Evolutionary conservation across 2,888 invertebrate species (phyloP).

Genomic region (Rhodophaea formosa): DNA sequence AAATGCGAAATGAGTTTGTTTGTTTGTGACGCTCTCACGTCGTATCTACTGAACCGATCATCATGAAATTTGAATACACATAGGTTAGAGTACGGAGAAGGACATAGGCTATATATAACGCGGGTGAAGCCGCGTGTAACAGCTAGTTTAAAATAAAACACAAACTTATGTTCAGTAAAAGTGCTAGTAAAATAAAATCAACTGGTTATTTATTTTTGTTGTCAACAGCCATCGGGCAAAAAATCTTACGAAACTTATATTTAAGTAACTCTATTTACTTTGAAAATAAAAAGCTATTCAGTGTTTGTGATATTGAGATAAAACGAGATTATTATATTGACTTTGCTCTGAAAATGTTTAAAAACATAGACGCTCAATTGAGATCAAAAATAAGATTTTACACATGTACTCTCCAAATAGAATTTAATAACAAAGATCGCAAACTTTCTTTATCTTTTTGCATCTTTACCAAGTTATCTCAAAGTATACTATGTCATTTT

Average conservation of each 20-base stretch:
- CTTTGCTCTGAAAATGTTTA: neutral
- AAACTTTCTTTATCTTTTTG: neutral
- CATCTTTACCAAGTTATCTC: too few relatives aligned
- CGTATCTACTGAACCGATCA: too few relatives aligned
- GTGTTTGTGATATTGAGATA: neutral
- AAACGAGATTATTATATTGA: neutral
- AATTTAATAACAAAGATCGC: neutral
- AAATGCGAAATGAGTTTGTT: too few relatives aligned
- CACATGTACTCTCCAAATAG: neutral
- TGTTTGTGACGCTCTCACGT: too few relatives aligned
- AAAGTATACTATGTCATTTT: too few relatives aligned
- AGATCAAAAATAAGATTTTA: neutral
- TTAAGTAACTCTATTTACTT: neutral
- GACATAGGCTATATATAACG: too few relatives aligned
- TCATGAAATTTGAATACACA: too few relatives aligned
- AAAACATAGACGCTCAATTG: neutral
- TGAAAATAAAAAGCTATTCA: neutral
- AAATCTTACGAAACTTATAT: neutral
- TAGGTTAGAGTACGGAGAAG: too few relatives aligned
- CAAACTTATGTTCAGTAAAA: neutral
- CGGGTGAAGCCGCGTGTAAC: too few relatives aligned
- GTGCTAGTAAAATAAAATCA: neutral
- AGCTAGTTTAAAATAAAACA: too few relatives aligned
- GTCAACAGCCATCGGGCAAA: neutral
- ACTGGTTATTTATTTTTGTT: neutral